Evolutionary conservation across 2,113 vertebrate genomes (phyloP).

Genomic region (Thryonomys swinderianus): DNA sequence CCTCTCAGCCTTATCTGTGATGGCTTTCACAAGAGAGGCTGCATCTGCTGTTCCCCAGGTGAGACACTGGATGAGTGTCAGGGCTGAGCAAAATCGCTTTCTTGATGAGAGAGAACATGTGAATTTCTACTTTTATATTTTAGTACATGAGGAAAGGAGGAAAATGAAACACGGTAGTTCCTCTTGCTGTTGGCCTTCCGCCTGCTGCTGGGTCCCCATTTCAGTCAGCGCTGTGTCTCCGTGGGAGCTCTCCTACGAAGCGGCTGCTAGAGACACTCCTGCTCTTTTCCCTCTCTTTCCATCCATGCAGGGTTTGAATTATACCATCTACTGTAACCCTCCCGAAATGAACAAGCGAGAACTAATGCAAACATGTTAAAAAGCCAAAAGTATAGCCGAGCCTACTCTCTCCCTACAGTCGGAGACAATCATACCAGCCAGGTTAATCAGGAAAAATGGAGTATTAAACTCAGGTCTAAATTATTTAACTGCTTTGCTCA

Average conservation of each 20-base stretch:
- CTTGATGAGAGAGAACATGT: neutral
- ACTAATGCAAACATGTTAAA: too few species aligned
- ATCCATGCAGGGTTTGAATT: neutral
- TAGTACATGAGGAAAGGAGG: neutral
- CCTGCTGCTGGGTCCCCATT: neutral
- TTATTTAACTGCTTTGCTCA: neutral
- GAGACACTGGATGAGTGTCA: neutral
- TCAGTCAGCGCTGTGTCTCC: fast-evolving
- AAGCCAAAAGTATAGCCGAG: neutral
- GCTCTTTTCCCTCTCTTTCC: too few species aligned
- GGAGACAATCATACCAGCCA: fast-evolving
- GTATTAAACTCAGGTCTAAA: neutral
- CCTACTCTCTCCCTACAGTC: neutral
- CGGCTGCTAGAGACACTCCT: fast-evolving
- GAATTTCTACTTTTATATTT: neutral
- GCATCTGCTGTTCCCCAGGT: fast-evolving
- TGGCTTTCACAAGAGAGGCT: neutral
- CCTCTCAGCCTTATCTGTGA: neutral
- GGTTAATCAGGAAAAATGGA: too few species aligned
- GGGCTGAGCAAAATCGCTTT: neutral
- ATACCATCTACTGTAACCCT: neutral
- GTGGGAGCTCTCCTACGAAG: fast-evolving
- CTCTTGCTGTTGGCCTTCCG: too few species aligned
- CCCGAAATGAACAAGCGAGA: neutral
- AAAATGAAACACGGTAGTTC: neutral